A percentile compares a stretch with the other conserved stretches of the same genome.
These are phyloP conservation scores for Frieseomelitta varia DNA, from an alignment of 1,140 invertebrate genomes.

Conservation along the genomic window DNA sequence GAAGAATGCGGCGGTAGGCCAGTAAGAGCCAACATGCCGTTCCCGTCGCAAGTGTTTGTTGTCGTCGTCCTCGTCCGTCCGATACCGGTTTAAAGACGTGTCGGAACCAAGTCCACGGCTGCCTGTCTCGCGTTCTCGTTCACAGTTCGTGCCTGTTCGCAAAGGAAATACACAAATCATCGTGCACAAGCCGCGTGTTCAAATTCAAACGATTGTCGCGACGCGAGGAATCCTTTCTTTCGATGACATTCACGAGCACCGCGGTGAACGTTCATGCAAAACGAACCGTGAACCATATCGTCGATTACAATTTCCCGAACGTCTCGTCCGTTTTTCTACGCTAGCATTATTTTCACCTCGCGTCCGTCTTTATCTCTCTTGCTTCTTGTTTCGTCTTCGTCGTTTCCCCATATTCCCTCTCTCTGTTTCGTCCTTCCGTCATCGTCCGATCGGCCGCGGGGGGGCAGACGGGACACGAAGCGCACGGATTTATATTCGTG, in stretches of 20 bases:
- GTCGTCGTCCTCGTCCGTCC: slow-evolving; percentile 23
- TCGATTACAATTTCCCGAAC: background rate
- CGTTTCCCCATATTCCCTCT: slow-evolving; percentile 9
- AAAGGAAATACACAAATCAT: background rate
- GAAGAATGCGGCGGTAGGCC: slow-evolving; percentile 47
- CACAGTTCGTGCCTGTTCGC: background rate
- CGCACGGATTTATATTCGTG: slow-evolving; percentile 46
- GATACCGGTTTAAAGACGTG: slow-evolving; percentile 65
- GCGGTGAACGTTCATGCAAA: background rate
- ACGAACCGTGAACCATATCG: background rate
- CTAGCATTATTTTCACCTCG: background rate
- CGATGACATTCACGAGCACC: slow-evolving; percentile 19
- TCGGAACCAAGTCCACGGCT: slow-evolving; percentile 8
- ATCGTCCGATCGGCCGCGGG: slow-evolving; percentile 39
- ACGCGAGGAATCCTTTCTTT: background rate
- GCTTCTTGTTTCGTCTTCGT: slow-evolving; percentile 5
- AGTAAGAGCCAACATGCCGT: slow-evolving; percentile 76
- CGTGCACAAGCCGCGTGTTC: background rate
- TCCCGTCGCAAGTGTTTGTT: slow-evolving; percentile 58
- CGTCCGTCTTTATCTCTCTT: slow-evolving; percentile 8
- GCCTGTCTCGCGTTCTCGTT: slow-evolving; percentile 5
- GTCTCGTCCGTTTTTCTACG: background rate
- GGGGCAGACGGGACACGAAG: slow-evolving; percentile 15
- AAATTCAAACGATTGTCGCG: background rate
- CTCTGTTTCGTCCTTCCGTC: slow-evolving; percentile 24